Conservation (phyloP, 1,140 invertebrate genomes). For the Aphaenogaster floridana region DNA sequence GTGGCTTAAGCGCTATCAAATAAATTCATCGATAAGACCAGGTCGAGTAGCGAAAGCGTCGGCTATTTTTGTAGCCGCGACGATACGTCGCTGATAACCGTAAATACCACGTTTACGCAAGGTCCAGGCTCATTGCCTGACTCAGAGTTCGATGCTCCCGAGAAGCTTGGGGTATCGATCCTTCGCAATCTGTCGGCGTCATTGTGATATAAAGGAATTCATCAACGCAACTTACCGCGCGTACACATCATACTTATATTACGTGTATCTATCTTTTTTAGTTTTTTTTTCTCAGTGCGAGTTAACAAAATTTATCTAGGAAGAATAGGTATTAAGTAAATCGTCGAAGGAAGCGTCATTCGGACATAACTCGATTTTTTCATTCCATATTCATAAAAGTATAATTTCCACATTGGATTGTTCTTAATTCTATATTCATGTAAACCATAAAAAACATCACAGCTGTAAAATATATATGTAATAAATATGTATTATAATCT, state of each 20-base stretch:
- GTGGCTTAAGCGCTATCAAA: neutral
- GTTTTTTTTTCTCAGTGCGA: neutral
- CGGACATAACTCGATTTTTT: neutral
- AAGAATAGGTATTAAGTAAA: neutral
- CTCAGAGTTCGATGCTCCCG: conserved; percentile 56
- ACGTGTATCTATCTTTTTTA: neutral
- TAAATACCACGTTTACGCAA: conserved; percentile 14
- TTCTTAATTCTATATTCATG: no score
- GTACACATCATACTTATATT: neutral
- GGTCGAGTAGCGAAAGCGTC: conserved; percentile 13
- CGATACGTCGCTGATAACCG: conserved; percentile 55
- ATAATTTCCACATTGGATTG: neutral
- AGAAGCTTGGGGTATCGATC: conserved; percentile 10
- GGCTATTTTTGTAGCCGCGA: conserved; percentile 50
- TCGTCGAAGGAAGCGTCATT: neutral
- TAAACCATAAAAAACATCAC: no score
- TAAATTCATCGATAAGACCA: conserved; percentile 52
- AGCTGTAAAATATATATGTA: no score
- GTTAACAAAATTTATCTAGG: neutral
- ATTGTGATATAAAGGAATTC: neutral
- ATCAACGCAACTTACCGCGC: neutral
- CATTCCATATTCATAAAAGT: neutral
- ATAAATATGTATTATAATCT: no score
- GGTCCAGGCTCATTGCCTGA: neutral
- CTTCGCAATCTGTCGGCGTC: neutral